Evolutionary conservation across 2,113 vertebrate genomes (phyloP), one percentile per base, ranked within the genome.

Genomic region (Malurus alboscapulatus): DNA sequence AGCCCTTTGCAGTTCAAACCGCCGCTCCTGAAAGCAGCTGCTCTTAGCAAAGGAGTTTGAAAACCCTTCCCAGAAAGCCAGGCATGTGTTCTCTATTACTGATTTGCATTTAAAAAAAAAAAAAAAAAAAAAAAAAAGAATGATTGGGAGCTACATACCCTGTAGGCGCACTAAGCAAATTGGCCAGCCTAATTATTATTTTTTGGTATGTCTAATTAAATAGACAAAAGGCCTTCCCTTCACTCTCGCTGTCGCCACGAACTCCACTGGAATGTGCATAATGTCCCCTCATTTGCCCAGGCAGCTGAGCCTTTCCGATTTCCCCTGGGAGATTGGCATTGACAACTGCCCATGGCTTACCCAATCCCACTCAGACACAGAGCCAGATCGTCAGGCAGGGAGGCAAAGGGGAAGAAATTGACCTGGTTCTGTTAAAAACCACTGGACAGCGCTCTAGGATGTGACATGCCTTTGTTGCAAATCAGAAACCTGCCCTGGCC

Each of bases 101-200:
- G 47, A 94, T 94, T 90, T 87, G 40, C 68, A 66, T 83, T 0
- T 5, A 62, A 53, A 91, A 67, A 88, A 79, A 83, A 85, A 68
- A 47, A 57, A 68, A 20, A 48, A 48, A 45, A 32, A 66, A 55
- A 77, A 69, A 51, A 65, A 27, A 38, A n/a, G 7, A 58, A 17
- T 17, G 38, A 88, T 90, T 90, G 73, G 62, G 80, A 90, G 81
- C 89, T 90, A 63, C 66, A 88, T 92, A 92, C 92, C 93, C 96
- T 73, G 81, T 87, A 94, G 96, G 88, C 59, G 0, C 89, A 94
- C 91, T 92, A 87, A 94, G 91, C 77, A 96, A 96, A 96, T 95
- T 96, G 92, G 87, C 91, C 91, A 95, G 79, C 69, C 93, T 95
- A 94, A 96, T 96, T 96, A 97, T 96, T 96, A 94, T 96, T 97